Base-by-base conservation (phyloP, 2,888 invertebrate genomes). In the Halictus quadricinctus region DNA sequence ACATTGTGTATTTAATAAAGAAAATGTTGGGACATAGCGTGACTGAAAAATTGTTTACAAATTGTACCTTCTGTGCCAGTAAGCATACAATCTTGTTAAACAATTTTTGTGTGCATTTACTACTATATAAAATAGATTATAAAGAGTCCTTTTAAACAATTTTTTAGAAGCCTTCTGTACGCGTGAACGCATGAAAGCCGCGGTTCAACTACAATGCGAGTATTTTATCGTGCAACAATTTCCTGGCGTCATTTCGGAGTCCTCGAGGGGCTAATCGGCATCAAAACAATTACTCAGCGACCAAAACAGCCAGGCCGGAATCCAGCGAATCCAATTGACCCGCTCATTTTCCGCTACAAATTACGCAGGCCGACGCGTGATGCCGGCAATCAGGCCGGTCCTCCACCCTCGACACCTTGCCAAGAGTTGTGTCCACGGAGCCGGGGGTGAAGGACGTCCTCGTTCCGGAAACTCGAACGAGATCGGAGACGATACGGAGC, bases 361-460 rank as follows among this genome's bases (percentile, higher is more conserved):
- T 69, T 69, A 41, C 69, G 36, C 69, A 36, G 41, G 18, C 21
- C 18, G 69, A 21, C 69, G 69, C 69, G 69, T 54, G 54, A 15
- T 10, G 66, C 41, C 66, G 41, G 41, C 69, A 41, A 74, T 74
- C 74, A 58, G 50, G 50, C 36, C 50, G 21, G 50, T 36, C 73
- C 73, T 36, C n/a, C 54, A 54, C 74, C 74, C 74, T 74, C 74
- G 74, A 74, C 74, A 60, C 58, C 75, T 60, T 64, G 60, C 60
- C 58, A 46, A 46, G 64, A 76, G 58, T 54, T 54, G 13, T 36
- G n/a, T 76, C 46, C 60, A 15, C 18, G 25, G 29, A 3, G 12
- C 12, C 43, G 41, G 15, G 21, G 29, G 60, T 46, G 46, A 64
- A 46, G 64, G 29, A 48, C 46, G 43, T 75, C 21, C 60, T 64